Base-by-base conservation (phyloP, 2,888 invertebrate species). In the Leptinotarsa rubiginosa region DNA sequence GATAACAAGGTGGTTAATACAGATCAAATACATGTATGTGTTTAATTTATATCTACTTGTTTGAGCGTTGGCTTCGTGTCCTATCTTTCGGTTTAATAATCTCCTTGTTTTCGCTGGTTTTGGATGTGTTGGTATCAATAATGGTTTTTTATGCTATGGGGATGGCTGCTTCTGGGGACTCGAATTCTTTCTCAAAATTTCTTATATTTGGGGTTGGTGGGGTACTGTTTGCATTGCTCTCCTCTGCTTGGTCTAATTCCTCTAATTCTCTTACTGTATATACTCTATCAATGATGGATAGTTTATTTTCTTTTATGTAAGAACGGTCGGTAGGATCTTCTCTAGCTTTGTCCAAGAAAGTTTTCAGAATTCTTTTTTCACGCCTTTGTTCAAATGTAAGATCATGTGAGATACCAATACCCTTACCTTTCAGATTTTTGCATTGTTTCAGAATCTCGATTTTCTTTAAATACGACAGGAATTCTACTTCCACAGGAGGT, bases 361-460 rank as follows among this genome's bases (percentile, higher is more conserved):
- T 47, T 49, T 22, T 66, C 5, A 66, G 49, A 20, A 13, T 66
- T 66, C 47, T 65, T 31, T 65, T 65, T 65, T 65, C 47, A 47
- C 16, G 10, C 5, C 65, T 15, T 16, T 41, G 65, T 13, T 65
- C 16, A 31, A 47, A 65, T 16, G 65, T 65, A 13, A 31, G 47
- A 65, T 41, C 5, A 65, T 16, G 65, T 65, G 47, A 31, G 47
- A 65, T 41, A n/a, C 47, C 16, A 47, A 65, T 4, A 47, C 49
- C 49, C 10, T 50, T 66, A 16, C 49, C 20, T 20, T 66, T 66
- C 22, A 66, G 5, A 20, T 66, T 66, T 25, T 25, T 66, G 49
- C 66, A 66, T 3, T 65, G 15, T 41, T 65, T 65, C 2, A 41
- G 2, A 16, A 41, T n/a, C 18, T 65, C 47, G 15, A 66, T 18